Evolutionary conservation across 2,888 invertebrate genomes (phyloP).

Genomic region (Lamproptera curius): DNA sequence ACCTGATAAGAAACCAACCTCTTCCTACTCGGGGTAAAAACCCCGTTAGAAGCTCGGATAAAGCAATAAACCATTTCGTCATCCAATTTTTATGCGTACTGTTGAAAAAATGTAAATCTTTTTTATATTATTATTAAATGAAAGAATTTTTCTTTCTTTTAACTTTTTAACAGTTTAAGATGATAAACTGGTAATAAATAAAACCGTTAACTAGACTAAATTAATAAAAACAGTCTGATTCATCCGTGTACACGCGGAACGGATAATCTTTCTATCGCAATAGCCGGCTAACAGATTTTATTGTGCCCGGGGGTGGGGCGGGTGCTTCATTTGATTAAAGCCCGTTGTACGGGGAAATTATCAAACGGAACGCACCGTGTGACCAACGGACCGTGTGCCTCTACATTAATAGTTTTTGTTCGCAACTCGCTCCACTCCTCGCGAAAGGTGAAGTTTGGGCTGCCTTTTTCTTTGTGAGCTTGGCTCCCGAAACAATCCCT

Average conservation of each 20-base stretch:
- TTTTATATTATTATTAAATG: too few relatives aligned
- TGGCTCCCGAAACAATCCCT: slow-evolving; percentile 45
- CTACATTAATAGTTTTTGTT: slow-evolving; percentile 74
- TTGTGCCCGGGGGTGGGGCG: slow-evolving; percentile 36
- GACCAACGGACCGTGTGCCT: slow-evolving; percentile 66
- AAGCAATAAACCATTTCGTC: too few relatives aligned
- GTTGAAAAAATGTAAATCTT: too few relatives aligned
- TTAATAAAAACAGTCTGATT: too few relatives aligned
- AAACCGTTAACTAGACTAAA: too few relatives aligned
- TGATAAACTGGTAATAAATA: too few relatives aligned
- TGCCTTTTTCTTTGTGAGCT: slow-evolving; percentile 36
- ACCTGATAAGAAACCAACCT: too few relatives aligned
- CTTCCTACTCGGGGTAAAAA: too few relatives aligned
- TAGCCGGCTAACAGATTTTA: slow-evolving; percentile 61
- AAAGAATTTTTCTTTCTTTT: too few relatives aligned
- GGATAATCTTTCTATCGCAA: slow-evolving; percentile 30
- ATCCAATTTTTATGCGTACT: too few relatives aligned
- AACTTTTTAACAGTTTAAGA: too few relatives aligned
- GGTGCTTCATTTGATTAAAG: slow-evolving; percentile 74
- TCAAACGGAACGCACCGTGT: slow-evolving; percentile 73
- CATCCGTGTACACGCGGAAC: slow-evolving; percentile 15
- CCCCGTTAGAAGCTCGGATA: too few relatives aligned
- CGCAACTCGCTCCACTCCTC: slow-evolving; percentile 54
- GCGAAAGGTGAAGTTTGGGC: slow-evolving; percentile 45
- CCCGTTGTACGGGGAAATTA: slow-evolving; percentile 71